Evolutionary conservation across 2,113 vertebrate genomes (phyloP).

Genomic region (Lynx canadensis): DNA sequence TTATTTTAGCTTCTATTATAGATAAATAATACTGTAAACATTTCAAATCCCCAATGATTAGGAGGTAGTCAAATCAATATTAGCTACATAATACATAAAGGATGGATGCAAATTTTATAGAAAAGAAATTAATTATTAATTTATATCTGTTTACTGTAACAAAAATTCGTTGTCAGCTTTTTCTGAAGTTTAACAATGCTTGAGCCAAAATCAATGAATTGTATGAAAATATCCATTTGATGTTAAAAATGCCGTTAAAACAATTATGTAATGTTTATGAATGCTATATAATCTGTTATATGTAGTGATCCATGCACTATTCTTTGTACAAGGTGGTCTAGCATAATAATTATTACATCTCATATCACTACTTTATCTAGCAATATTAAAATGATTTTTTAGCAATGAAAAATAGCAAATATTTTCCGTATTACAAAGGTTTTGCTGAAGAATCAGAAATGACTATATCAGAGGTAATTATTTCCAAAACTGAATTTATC

Average conservation of each 20-base stretch:
- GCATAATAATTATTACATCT: not conserved
- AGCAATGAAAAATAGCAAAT: slow-evolving; percentile 55
- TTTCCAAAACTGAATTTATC: slow-evolving; percentile 68
- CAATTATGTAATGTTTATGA: slow-evolving; percentile 41
- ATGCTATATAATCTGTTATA: not conserved
- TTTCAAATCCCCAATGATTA: slow-evolving; percentile 66
- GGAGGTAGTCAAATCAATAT: slow-evolving; percentile 81
- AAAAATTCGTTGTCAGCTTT: slow-evolving; percentile 79
- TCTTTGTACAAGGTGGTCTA: not conserved
- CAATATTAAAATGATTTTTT: slow-evolving; percentile 39
- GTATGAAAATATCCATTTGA: slow-evolving; percentile 60
- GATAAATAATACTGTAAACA: slow-evolving; percentile 71
- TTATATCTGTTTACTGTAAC: slow-evolving; percentile 82
- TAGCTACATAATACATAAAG: slow-evolving; percentile 84
- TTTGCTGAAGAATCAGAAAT: slow-evolving; percentile 16
- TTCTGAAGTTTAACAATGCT: slow-evolving; percentile 83
- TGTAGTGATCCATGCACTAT: not conserved
- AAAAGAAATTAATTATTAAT: slow-evolving; percentile 85
- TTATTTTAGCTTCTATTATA: slow-evolving; percentile 74
- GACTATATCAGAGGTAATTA: slow-evolving; percentile 71
- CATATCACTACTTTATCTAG: not conserved
- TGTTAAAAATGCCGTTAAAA: slow-evolving; percentile 32
- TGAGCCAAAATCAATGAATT: slow-evolving; percentile 64
- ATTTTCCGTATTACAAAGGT: slow-evolving; percentile 34
- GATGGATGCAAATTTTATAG: slow-evolving; percentile 81